Evolutionary conservation across 2,797 vertebrate genomes (phyloP).

Genomic region (Cossypha polioptera): DNA sequence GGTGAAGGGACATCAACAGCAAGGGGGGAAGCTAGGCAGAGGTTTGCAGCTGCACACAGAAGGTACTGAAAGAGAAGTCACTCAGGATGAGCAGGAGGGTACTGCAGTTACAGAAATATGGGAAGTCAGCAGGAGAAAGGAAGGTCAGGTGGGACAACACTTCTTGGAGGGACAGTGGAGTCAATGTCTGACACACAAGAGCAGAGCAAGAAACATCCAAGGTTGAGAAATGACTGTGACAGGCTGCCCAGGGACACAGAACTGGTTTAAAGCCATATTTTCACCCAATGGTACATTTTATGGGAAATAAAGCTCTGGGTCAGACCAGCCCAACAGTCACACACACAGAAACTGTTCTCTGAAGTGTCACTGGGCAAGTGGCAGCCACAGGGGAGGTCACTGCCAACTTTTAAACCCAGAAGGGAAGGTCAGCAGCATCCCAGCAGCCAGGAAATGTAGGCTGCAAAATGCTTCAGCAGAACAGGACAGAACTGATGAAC

Average conservation of each 20-base stretch:
- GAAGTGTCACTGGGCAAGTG: background rate
- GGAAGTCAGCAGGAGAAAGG: background rate
- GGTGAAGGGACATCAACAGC: background rate
- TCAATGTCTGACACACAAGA: fast-evolving
- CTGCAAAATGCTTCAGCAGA: background rate
- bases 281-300: fast-evolving
- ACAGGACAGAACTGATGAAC: background rate
- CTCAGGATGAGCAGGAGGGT: background rate
- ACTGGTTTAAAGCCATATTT: background rate
- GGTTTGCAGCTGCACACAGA: background rate
- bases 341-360: background rate
- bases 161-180: background rate
- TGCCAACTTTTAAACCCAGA: background rate
- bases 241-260: background rate
- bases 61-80: background rate
- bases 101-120: background rate
- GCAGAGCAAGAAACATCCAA: background rate
- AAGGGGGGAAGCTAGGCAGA: background rate
- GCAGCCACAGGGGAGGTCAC: background rate
- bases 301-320: background rate
- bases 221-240: background rate
- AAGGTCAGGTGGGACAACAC: background rate
- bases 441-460: fast-evolving
- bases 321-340: background rate
- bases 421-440: background rate